phyloP scores from a whole-genome alignment of 2,113 vertebrate species.

The Triplophysa tibetana region DNA sequence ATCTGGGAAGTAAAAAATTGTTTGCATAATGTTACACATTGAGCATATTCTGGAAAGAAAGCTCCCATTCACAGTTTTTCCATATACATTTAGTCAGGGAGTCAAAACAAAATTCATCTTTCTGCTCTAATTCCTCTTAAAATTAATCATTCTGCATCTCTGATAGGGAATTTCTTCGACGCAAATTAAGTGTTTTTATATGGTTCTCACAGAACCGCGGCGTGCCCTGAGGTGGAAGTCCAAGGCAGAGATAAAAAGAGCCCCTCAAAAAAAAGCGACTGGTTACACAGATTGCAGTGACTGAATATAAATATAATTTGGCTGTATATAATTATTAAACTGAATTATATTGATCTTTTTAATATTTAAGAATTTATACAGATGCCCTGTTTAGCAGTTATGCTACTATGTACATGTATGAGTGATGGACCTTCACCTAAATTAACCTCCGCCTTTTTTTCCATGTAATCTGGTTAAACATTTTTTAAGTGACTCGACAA shows the following conservation, averaged over 20 bases:
- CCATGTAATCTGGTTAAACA: neutral
- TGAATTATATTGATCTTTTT: neutral
- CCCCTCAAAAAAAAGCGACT: neutral
- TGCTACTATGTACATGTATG: neutral
- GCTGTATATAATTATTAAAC: neutral
- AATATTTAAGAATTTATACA: neutral
- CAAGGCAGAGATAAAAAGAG: constrained; percentile 1
- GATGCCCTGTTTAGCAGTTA: neutral
- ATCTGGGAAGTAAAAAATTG: neutral
- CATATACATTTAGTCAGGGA: neutral
- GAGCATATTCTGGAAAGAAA: neutral
- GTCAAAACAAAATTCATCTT: neutral
- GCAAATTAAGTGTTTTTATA: neutral
- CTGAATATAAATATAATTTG: neutral
- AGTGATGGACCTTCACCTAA: neutral
- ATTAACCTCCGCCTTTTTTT: neutral
- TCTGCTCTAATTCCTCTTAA: too few relatives aligned
- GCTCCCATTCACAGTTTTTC: neutral
- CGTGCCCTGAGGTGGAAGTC: neutral
- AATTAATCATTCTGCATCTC: neutral
- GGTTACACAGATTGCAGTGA: neutral
- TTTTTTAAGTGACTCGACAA: neutral
- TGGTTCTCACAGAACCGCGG: constrained; percentile 18
- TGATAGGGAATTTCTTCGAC: neutral
- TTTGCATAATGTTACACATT: neutral